Base-by-base conservation (phyloP, 1,140 invertebrate species). In the Plectrocnemia conspersa region DNA sequence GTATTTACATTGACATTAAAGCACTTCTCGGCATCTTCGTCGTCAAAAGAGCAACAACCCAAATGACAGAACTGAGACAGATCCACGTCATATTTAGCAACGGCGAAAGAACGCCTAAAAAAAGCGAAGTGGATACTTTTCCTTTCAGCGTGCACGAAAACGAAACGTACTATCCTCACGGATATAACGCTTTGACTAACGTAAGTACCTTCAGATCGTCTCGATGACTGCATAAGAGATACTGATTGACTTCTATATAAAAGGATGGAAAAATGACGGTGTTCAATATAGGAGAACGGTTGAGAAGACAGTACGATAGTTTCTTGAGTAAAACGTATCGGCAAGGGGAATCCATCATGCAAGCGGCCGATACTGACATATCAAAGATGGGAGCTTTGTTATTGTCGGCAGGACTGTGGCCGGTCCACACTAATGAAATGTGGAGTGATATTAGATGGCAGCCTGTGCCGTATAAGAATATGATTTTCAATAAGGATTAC, bases 341-440 rank as follows among this genome's bases (percentile, higher is more conserved):
- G 11, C 55, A 52, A 70, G 68, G 70, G 9, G 67, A 65, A 25
- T 70, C 67, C 35, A 66, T 70, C 4, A 72, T 73, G 0, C 80
- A 84, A 66, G 82, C 83, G 36, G 89, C 88, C 0, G 83, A 84
- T 58, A 80, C 81, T 0, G 83, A 90, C 64, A 68, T 91, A 16
- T 84, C 85, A 52, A 76, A 88, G 62, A 82, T 85, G 79, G 86
- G 83, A 62, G 81, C 85, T n/a, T 74, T 84, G 56, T 68, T 83
- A 47, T 80, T 85, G 63, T 70, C 86, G 18, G 83, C 84, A 2
- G 85, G 85, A 47, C 69, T 88, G 47, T 82, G 78, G 73, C 80
- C 80, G 18, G 82, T 84, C 2, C 67, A 68, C 1, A 59, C 64
- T 10, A 67, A 71, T 52, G 79, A 85, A 59, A 62, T 65, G 33